These are phyloP conservation scores for Macropus fuliginosus DNA, from an alignment of 2,797 vertebrate genomes.

Conservation along the genomic window DNA sequence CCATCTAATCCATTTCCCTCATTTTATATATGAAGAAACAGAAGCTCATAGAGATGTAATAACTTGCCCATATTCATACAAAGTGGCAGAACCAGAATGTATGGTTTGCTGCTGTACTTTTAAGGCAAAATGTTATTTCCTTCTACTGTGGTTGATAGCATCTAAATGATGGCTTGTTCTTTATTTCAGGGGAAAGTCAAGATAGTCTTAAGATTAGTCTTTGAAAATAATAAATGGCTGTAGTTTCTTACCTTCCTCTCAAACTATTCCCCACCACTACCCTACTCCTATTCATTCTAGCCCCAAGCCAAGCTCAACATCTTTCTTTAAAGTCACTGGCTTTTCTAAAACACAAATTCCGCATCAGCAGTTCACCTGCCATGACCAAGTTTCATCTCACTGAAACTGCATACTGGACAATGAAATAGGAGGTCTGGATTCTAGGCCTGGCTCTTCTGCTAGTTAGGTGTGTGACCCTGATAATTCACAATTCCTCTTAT, in stretches of 20 bases:
- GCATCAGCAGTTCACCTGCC: background rate
- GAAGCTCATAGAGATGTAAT: background rate
- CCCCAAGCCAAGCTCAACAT: background rate
- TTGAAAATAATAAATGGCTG: background rate
- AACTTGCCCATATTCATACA: background rate
- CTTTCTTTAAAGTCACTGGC: background rate
- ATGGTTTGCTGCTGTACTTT: background rate
- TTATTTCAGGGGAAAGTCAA: background rate
- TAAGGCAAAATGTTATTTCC: background rate
- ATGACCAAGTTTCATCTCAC: background rate
- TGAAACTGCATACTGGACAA: background rate
- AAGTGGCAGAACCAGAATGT: background rate
- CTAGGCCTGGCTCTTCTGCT: background rate
- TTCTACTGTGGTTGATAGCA: background rate
- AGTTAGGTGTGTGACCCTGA: background rate
- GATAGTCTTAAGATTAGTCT: background rate
- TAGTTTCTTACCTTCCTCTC: background rate
- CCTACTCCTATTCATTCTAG: background rate
- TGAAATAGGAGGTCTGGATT: background rate
- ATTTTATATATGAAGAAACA: constrained; percentile 1
- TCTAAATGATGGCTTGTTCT: background rate
- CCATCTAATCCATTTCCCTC: background rate
- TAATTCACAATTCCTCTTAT: background rate
- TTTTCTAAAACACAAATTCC: background rate
- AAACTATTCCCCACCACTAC: background rate